phyloP scores from a whole-genome alignment of 1,140 invertebrate species.

The Ridgeia piscesae region DNA sequence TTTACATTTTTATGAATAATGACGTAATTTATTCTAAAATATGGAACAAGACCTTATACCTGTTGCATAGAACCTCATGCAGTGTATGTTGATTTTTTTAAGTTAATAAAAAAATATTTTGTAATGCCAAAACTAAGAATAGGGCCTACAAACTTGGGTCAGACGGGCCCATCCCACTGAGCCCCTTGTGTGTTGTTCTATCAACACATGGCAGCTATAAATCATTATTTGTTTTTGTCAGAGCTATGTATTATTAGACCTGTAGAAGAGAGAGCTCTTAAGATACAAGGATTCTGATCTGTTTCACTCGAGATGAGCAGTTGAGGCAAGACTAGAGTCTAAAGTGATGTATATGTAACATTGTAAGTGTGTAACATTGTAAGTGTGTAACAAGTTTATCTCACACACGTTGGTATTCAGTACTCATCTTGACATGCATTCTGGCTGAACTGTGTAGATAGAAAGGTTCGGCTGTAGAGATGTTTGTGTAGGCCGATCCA shows the following conservation, averaged over 20 bases:
- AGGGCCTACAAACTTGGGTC: no score
- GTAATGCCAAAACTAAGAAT: no score
- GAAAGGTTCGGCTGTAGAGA: background rate
- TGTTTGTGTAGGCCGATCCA: background rate
- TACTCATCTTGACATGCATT: background rate
- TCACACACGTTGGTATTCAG: background rate
- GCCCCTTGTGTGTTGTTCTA: background rate
- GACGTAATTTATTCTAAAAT: no score
- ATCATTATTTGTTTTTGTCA: background rate
- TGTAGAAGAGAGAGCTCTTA: background rate
- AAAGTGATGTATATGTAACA: background rate
- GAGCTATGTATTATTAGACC: background rate
- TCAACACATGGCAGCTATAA: background rate
- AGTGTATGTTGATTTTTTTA: no score
- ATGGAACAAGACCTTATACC: no score
- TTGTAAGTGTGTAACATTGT: no score
- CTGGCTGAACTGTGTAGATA: background rate
- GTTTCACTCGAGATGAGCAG: background rate
- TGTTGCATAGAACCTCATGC: no score
- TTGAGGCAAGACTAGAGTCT: background rate
- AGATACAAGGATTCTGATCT: background rate
- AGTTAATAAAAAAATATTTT: no score
- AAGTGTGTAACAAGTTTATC: background rate
- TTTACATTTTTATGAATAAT: no score
- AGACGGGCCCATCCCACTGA: background rate